Evolutionary conservation across 1,140 invertebrate species (phyloP).

Genomic region (Dendrolimus kikuchii): DNA sequence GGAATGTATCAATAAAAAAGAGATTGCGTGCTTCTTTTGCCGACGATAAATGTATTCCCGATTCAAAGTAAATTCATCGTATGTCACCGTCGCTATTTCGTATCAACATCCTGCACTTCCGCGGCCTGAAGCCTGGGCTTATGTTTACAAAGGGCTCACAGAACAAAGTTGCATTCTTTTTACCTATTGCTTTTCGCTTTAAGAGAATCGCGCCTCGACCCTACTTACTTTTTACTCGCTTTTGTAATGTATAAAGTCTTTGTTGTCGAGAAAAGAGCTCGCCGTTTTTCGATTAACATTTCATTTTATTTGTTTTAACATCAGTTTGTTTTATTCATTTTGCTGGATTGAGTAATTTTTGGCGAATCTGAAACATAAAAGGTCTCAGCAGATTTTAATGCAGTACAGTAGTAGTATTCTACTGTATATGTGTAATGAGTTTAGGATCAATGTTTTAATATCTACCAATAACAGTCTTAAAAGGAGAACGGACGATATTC

Average conservation of each 20-base stretch:
- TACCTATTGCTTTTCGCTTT: constrained; percentile 11
- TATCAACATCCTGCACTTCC: constrained; percentile 11
- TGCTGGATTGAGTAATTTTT: background rate
- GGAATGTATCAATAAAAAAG: constrained; percentile 4
- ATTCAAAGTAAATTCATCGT: constrained; percentile 24
- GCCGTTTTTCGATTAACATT: constrained; percentile 16
- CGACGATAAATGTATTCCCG: constrained; percentile 18
- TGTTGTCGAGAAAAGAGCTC: constrained; percentile 17
- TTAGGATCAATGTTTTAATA: too few species aligned
- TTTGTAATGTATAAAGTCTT: constrained; percentile 23
- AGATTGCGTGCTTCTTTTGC: constrained; percentile 1
- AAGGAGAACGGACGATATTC: too few species aligned
- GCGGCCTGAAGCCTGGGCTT: constrained; percentile 8
- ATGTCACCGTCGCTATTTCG: constrained; percentile 14
- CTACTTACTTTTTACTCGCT: constrained; percentile 26
- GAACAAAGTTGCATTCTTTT: constrained; percentile 26
- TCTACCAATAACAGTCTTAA: too few species aligned
- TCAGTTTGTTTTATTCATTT: background rate
- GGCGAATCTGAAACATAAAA: too few species aligned
- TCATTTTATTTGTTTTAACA: constrained; percentile 8
- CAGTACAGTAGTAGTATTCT: too few species aligned
- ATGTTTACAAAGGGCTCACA: constrained; percentile 20
- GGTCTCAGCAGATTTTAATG: too few species aligned
- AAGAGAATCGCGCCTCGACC: constrained; percentile 16
- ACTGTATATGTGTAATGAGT: too few species aligned